phyloP scores from a whole-genome alignment of 2,888 invertebrate species.

The Campopleginae sp. region DNA sequence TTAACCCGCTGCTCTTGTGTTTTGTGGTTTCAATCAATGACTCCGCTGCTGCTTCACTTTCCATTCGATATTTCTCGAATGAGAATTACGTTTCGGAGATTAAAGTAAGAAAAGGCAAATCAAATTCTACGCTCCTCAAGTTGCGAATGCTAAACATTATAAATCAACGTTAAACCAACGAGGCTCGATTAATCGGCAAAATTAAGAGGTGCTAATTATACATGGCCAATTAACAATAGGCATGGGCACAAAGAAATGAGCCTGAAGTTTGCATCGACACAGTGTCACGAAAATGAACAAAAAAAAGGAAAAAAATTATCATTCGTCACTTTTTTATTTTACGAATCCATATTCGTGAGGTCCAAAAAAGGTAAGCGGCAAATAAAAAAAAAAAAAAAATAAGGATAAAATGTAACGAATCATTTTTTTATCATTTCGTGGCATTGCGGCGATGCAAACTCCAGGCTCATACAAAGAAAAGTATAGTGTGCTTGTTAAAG shows the following conservation, averaged over 20 bases:
- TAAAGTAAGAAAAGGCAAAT: neutral
- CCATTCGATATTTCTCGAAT: slow-evolving; percentile 21
- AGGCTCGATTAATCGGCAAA: neutral
- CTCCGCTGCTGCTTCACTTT: slow-evolving; percentile 53
- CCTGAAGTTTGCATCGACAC: too few species aligned
- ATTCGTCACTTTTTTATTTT: too few species aligned
- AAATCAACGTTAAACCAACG: neutral
- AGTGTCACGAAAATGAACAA: too few species aligned
- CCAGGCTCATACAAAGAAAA: too few species aligned
- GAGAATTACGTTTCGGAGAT: slow-evolving; percentile 9
- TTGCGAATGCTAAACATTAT: neutral
- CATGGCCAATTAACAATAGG: neutral
- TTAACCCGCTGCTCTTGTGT: slow-evolving; percentile 37
- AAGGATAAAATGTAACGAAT: too few species aligned
- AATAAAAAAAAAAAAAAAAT: too few species aligned
- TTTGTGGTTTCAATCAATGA: slow-evolving; percentile 33
- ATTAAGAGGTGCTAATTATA: neutral
- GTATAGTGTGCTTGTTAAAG: slow-evolving; percentile 58
- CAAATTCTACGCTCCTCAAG: neutral
- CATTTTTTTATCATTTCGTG: too few species aligned
- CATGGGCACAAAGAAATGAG: neutral
- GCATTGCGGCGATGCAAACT: too few species aligned
- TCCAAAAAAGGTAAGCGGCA: too few species aligned
- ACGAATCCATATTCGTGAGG: too few species aligned
- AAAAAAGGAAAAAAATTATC: too few species aligned